phyloP scores from a whole-genome alignment of 2,888 invertebrate genomes.

The Furcula furcula region DNA sequence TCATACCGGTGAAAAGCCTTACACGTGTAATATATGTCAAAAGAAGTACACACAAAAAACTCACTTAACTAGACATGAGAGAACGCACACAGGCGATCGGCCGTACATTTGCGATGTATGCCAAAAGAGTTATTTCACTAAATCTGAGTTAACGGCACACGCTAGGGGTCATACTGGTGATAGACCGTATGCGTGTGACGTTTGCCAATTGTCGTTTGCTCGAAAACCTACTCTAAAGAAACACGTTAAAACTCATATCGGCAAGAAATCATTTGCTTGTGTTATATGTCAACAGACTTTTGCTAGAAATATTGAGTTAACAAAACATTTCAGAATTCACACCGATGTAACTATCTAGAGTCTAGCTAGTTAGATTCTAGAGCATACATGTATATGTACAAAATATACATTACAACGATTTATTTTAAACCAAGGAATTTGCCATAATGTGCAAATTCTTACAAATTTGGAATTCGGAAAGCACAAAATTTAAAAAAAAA shows the following conservation, averaged over 20 bases:
- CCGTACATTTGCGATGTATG: background rate
- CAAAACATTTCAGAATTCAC: background rate
- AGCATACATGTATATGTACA: too few relatives aligned
- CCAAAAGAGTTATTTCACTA: background rate
- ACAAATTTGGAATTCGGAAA: too few relatives aligned
- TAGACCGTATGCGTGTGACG: background rate
- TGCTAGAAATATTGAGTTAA: background rate
- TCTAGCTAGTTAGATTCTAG: too few relatives aligned
- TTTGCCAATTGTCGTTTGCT: background rate
- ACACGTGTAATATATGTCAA: background rate
- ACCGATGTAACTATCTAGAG: too few relatives aligned
- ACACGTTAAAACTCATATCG: background rate
- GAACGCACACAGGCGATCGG: background rate
- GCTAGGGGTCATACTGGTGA: background rate
- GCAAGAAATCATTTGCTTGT: background rate
- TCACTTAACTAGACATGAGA: background rate
- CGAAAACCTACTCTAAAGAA: background rate
- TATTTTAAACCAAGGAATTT: too few relatives aligned
- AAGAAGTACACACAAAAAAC: background rate
- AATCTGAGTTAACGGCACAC: background rate
- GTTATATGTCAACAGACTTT: background rate
- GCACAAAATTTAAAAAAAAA: too few relatives aligned
- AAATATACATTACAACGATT: too few relatives aligned
- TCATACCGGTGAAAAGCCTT: slow-evolving; percentile 1
- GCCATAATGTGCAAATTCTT: too few relatives aligned